Evolutionary conservation across 2,888 invertebrate species (phyloP).

Genomic region (Danaus chrysippus): DNA sequence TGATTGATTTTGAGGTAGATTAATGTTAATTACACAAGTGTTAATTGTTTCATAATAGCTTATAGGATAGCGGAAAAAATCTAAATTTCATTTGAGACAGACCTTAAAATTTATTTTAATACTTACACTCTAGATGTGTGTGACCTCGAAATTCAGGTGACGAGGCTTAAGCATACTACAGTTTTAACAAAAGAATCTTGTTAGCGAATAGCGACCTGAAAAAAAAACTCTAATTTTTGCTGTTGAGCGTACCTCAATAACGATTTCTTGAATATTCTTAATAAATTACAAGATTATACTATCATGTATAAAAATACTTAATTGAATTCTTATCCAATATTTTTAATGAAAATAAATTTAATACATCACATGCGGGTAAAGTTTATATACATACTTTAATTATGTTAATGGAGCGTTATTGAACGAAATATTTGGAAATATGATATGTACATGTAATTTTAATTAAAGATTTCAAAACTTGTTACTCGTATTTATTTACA

Average conservation of each 20-base stretch:
- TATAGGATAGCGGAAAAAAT: too few species aligned
- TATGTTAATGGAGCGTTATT: too few species aligned
- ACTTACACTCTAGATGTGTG: not conserved
- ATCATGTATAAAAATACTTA: not conserved
- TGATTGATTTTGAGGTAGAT: too few species aligned
- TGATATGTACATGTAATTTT: too few species aligned
- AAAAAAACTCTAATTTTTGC: not conserved
- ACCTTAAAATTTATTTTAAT: not conserved
- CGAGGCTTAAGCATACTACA: conserved; percentile 31
- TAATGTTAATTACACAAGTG: too few species aligned
- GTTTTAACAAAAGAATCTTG: conserved; percentile 30
- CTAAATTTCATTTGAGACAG: not conserved
- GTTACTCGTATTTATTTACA: too few species aligned
- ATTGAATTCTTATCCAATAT: not conserved
- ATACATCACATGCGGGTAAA: too few species aligned
- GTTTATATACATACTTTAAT: too few species aligned
- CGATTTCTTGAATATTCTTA: not conserved
- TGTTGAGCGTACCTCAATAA: not conserved
- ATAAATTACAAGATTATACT: not conserved
- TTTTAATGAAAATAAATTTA: too few species aligned
- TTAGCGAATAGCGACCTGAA: conserved; percentile 12
- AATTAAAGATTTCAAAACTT: too few species aligned
- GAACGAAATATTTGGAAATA: too few species aligned
- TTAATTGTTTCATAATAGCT: too few species aligned
- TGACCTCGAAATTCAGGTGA: conserved; percentile 9